Evolutionary conservation across 2,888 invertebrate species (phyloP).

Genomic region (Acrobasis repandana): DNA sequence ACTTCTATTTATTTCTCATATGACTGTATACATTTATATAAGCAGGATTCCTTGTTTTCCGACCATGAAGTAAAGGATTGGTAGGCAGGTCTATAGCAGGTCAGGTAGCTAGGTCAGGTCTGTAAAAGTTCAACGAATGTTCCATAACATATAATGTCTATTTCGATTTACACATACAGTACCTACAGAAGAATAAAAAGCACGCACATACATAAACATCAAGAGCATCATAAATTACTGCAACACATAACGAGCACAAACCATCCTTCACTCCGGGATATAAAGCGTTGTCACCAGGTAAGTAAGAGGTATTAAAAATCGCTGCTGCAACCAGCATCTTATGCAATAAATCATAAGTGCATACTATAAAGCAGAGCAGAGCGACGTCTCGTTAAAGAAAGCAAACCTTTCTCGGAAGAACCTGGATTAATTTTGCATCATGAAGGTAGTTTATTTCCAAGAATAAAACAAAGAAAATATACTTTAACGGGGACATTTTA

Average conservation of each 20-base stretch:
- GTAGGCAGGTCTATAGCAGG: too few relatives aligned
- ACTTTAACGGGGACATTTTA: slow-evolving; percentile 4
- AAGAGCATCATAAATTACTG: background rate
- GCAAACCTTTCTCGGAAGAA: slow-evolving; percentile 53
- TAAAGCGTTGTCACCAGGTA: slow-evolving; percentile 26
- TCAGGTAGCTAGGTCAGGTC: too few relatives aligned
- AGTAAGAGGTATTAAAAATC: slow-evolving; percentile 47
- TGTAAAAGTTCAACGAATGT: too few relatives aligned
- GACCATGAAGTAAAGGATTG: too few relatives aligned
- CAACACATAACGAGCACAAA: background rate
- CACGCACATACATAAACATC: background rate
- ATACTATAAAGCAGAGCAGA: slow-evolving; percentile 54
- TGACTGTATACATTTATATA: too few relatives aligned
- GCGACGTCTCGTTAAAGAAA: slow-evolving; percentile 65
- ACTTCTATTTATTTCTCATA: too few relatives aligned
- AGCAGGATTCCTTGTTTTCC: too few relatives aligned
- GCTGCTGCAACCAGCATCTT: slow-evolving; percentile 47
- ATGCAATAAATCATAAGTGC: slow-evolving; percentile 70
- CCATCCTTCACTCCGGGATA: slow-evolving; percentile 17
- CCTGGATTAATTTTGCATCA: slow-evolving; percentile 45
- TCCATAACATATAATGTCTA: too few relatives aligned
- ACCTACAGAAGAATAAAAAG: background rate
- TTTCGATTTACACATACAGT: too few relatives aligned
- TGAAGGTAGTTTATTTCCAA: slow-evolving; percentile 30
- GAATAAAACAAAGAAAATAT: slow-evolving; percentile 12